Base-by-base conservation (phyloP, 2,888 invertebrate genomes). In the Scotopteryx bipunctaria region DNA sequence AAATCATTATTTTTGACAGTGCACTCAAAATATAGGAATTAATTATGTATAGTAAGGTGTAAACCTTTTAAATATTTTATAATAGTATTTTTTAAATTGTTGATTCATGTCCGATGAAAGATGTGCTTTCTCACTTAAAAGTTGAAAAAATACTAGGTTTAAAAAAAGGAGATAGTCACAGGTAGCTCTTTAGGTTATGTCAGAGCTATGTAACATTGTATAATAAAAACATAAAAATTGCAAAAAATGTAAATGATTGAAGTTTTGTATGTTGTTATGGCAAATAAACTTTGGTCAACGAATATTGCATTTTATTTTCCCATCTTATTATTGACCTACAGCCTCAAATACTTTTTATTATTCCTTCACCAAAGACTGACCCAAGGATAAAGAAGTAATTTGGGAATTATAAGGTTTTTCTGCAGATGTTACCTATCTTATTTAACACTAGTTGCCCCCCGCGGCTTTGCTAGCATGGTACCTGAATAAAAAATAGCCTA, bases 161-260 rank as follows among this genome's bases (percentile, higher is more conserved):
- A 78, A 69, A 77, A 72, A 64, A 69, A 81, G 72, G 21, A 66
- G n/a, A 82, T 86, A 86, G 89, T 87, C 85, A 85, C 78, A 70
- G 71, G 69, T 74, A 71, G 85, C 87, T 87, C 83, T 67, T 66
- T 78, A 83, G 76, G 71, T 70, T 69, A 74, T 66, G 59, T 56
- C 33, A 56, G 86, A 83, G 89, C 81, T 80, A 77, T 55, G 49
- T 55, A 58, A 77, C 74, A 82, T 76, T 87, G 81, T 86, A 86
- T 81, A 80, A 82, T 81, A 86, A 83, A 82, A 79, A 68, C 67
- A 82, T 81, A 86, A 89, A 88, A 87, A 86, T 81, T 80, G 80
- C 69, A 84, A 87, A 88, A 33, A 86, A 77, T 76, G 67, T 74
- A 80, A 82, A 83, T 67, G 83, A 72, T 86, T 83, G 62, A 69